These are phyloP conservation scores for Zaprionus taronus DNA, from an alignment of 1,140 invertebrate genomes.

Conservation along the genomic window DNA sequence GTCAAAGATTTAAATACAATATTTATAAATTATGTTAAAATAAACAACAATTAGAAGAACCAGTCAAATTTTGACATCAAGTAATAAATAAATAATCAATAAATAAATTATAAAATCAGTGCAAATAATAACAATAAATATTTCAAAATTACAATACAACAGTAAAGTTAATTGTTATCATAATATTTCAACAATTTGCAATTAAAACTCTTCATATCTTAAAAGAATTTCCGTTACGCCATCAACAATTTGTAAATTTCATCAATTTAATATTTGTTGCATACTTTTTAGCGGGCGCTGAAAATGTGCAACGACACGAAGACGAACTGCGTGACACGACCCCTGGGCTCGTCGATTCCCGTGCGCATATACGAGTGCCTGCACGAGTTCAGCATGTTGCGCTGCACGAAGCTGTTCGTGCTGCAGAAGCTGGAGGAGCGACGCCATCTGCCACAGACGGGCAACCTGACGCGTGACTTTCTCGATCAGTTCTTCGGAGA, in stretches of 20 bases:
- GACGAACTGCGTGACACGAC: constrained; percentile 63
- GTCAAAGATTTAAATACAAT: no score
- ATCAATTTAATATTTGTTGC: constrained; percentile 9
- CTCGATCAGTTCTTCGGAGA: constrained; percentile 77
- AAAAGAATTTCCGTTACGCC: background rate
- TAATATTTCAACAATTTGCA: no score
- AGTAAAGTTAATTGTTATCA: no score
- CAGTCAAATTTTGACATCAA: background rate
- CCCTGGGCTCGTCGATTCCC: constrained; percentile 72
- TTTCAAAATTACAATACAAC: no score
- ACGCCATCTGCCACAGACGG: constrained; percentile 49
- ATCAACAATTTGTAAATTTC: background rate
- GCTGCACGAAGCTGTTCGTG: constrained; percentile 82
- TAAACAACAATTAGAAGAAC: background rate
- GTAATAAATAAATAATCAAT: background rate
- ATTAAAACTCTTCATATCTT: background rate
- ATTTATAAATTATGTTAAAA: no score
- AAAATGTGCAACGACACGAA: constrained; percentile 55
- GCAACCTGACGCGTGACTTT: constrained; percentile 80
- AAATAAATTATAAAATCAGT: background rate
- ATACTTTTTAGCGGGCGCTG: constrained; percentile 44
- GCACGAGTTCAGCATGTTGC: constrained; percentile 64
- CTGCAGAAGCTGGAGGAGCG: constrained; percentile 80
- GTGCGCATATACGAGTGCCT: constrained; percentile 81
- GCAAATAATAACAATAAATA: background rate